Evolutionary conservation across 2,888 invertebrate genomes (phyloP), one percentile per base, ranked within the genome.

Genomic region (Phanerotoma sp.): DNA sequence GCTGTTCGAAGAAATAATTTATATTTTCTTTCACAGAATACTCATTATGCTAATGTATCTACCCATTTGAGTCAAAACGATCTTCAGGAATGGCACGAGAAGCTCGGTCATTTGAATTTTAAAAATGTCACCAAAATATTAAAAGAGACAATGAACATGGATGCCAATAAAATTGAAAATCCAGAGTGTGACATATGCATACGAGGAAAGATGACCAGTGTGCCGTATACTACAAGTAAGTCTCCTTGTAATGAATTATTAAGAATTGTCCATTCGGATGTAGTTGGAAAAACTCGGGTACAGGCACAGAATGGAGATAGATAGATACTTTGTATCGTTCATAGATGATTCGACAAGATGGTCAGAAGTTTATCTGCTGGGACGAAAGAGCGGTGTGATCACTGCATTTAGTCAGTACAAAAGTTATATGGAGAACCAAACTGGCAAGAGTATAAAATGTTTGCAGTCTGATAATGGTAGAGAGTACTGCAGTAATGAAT

Each of bases 301-400:
- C n/a, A n/a, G n/a, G n/a, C n/a, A n/a, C n/a, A n/a, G n/a, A n/a
- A n/a, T n/a, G n/a, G n/a, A n/a, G n/a, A 25, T 49, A 38, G 54
- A 44, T 2, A 45, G 33, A 16, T 55, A 25, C 25, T 25, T 25
- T 25, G 25, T 25, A 25, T 25, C 25, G 7, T 25, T 25, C 7
- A 25, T 25, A 5, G 55, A 55, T 22, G 38, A 51, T 21, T n/a
- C 16, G 1, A 25, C 50, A 15, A 15, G 60, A 9, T 62, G 56
- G 53, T 54, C 56, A 28, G 55, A 61, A 37, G 54, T 64, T 1
- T 41, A 42, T 16, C 54, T 61, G 20, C 25, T 61, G 5, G 56
- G 25, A 10, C 20, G 48, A 25, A 61, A 61, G 37, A 51, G 54
- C 10, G 58, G 54, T 1, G 59, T 44, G n/a, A 32, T 57, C 7